Base-by-base conservation (phyloP, 2,888 invertebrate genomes). In the Latheticus oryzae region DNA sequence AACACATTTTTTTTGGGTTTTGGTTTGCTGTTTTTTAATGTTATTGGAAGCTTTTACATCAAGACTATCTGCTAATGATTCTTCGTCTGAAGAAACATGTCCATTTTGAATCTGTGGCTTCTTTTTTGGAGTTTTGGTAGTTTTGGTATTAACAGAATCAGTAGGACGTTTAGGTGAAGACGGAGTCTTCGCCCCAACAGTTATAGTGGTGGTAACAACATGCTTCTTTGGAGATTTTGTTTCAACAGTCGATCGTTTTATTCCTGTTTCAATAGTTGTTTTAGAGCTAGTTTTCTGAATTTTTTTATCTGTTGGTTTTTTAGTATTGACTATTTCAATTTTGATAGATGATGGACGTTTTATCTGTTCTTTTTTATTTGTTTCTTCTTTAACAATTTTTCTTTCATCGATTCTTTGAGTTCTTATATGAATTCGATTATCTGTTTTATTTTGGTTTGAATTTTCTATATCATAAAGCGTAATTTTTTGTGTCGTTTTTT, bases 1-100 rank as follows among this genome's bases (percentile, higher is more conserved):
- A 15, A 83, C 76, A 55, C 81, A 81, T 63, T 80, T 83, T 33
- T 61, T 78, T 69, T 62, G 70, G 0, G 79, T 67, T 66, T 80
- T 61, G 80, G 79, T 13, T 1, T 33, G 28, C n/a, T 26, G 1
- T 40, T 38, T 23, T 5, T 79, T 73, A 30, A 47, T 54, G 45
- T 63, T 53, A 19, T 65, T 51, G 19, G 67, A 70, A 21, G 67
- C 58, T 51, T 62, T 62, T 32, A 60, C 66, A 35, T 68, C 65
- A 23, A 64, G 40, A 47, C 68, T 70, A 24, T 75, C 75, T 16
- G 62, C 51, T 5, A 66, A 62, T 5, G 71, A 69, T 72, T 74
- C 74, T 11, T 67, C 62, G 26, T 73, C 72, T 42, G 67, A 58
- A 15, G 69, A 62, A 5, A 56, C 30, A 42, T 70, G 64, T 3